These are phyloP conservation scores for Gymnoscopelus braueri DNA, from an alignment of 2,797 vertebrate species.

Conservation along the genomic window DNA sequence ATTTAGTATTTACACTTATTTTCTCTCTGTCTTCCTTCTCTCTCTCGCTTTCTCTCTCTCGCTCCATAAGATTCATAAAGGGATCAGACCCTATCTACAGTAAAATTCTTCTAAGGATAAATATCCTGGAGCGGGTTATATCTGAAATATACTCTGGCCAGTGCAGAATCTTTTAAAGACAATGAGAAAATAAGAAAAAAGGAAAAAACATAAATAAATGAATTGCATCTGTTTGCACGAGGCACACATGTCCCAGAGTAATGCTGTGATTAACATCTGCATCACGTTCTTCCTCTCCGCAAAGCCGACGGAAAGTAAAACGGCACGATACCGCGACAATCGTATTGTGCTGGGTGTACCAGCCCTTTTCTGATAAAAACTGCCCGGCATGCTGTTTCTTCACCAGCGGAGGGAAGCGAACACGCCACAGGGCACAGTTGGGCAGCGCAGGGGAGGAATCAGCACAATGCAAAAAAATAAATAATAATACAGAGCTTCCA, in stretches of 20 bases:
- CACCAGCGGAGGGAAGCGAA: slow-evolving; percentile 30
- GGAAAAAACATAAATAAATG: slow-evolving; percentile 47
- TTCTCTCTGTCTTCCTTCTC: slow-evolving; percentile 54
- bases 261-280: slow-evolving; percentile 54
- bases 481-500: slow-evolving; percentile 5
- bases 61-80: slow-evolving; percentile 59
- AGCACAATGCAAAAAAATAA: slow-evolving; percentile 41
- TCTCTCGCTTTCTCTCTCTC: not conserved
- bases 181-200: not conserved
- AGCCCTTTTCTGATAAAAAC: slow-evolving; percentile 47
- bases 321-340: slow-evolving; percentile 18
- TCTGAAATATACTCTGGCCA: slow-evolving; percentile 68
- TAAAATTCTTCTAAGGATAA: slow-evolving; percentile 64
- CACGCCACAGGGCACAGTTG: slow-evolving; percentile 40
- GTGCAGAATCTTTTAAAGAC: slow-evolving; percentile 49
- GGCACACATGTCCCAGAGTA: slow-evolving; percentile 54
- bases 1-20: slow-evolving; percentile 57
- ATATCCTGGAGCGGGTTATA: slow-evolving; percentile 70
- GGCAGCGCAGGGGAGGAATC: slow-evolving; percentile 38
- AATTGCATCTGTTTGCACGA: slow-evolving; percentile 45
- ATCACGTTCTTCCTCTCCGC: slow-evolving; percentile 31
- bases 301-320: slow-evolving; percentile 34
- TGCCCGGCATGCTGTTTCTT: no score
- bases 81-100: slow-evolving; percentile 63
- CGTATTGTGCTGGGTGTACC: slow-evolving; percentile 37